These are phyloP conservation scores for Poecilia gillii DNA, from an alignment of 2,797 vertebrate species.

Conservation along the genomic window DNA sequence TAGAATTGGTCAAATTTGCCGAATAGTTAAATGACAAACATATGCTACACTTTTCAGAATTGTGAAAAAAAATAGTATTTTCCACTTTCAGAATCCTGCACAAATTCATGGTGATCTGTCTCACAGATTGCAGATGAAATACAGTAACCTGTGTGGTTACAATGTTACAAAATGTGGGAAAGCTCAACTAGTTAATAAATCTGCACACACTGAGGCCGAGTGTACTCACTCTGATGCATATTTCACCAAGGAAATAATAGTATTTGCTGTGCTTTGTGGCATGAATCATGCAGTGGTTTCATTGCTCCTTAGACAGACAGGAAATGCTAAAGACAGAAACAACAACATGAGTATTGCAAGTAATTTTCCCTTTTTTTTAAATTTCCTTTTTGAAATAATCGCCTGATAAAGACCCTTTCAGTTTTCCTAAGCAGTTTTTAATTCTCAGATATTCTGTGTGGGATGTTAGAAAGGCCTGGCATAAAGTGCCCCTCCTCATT, in stretches of 20 bases:
- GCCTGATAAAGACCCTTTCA: neutral
- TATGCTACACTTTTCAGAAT: neutral
- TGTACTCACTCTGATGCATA: neutral
- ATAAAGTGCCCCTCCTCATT: slow-evolving; percentile 2
- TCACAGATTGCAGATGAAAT: neutral
- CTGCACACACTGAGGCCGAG: neutral
- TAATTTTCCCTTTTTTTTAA: neutral
- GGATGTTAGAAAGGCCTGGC: neutral
- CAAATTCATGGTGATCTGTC: neutral
- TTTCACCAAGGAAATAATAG: slow-evolving; percentile 10
- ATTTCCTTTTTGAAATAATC: neutral
- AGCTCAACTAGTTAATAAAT: neutral
- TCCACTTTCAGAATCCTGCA: neutral
- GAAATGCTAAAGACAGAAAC: neutral
- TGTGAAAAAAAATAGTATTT: neutral
- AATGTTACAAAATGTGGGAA: neutral
- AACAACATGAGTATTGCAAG: neutral
- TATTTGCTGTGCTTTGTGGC: neutral
- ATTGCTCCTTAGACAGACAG: neutral
- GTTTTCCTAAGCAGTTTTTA: neutral
- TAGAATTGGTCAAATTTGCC: no score
- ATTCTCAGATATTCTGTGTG: neutral
- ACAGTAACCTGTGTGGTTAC: neutral
- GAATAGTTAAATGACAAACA: neutral
- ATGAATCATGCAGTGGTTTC: slow-evolving; percentile 8